These are phyloP conservation scores for Drosophila tripunctata DNA, from an alignment of 2,888 invertebrate species.

Conservation along the genomic window DNA sequence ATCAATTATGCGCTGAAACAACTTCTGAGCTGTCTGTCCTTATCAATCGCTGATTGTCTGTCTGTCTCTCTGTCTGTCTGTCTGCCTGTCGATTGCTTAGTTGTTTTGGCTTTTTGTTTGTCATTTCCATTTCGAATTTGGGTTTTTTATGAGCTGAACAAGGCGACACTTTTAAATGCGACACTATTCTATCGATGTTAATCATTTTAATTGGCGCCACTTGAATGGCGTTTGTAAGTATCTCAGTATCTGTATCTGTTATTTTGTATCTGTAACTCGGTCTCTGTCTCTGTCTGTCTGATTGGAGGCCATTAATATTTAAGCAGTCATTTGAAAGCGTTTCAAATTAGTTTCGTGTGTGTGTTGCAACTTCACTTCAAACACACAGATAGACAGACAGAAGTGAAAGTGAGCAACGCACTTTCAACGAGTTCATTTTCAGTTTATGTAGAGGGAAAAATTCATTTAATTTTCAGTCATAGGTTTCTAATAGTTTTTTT, in stretches of 20 bases:
- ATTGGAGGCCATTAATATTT: conserved; percentile 67
- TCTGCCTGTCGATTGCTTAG: conserved; percentile 9
- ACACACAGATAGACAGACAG: conserved; percentile 14
- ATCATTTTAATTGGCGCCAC: conserved; percentile 79
- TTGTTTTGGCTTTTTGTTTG: conserved; percentile 28
- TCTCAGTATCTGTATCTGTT: conserved; percentile 8
- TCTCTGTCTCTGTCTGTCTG: neutral
- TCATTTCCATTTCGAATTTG: conserved; percentile 8
- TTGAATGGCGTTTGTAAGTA: conserved; percentile 46
- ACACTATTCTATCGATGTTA: conserved; percentile 68
- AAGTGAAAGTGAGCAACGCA: conserved; percentile 67
- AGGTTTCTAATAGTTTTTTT: too few relatives aligned
- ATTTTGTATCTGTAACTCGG: neutral
- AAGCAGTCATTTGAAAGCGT: conserved; percentile 73
- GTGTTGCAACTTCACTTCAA: conserved; percentile 26
- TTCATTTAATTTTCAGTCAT: neutral
- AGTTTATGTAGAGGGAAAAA: neutral
- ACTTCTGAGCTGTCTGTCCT: conserved; percentile 54
- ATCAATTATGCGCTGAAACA: conserved; percentile 75
- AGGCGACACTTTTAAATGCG: conserved; percentile 54
- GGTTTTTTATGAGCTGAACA: conserved; percentile 21
- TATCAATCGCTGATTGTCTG: conserved; percentile 54
- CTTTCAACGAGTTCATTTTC: conserved; percentile 49
- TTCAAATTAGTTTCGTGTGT: conserved; percentile 71
- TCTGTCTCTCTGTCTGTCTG: conserved; percentile 59